Base-by-base conservation (phyloP, 2,888 invertebrate genomes). In the Hemistola chrysoprasaria region DNA sequence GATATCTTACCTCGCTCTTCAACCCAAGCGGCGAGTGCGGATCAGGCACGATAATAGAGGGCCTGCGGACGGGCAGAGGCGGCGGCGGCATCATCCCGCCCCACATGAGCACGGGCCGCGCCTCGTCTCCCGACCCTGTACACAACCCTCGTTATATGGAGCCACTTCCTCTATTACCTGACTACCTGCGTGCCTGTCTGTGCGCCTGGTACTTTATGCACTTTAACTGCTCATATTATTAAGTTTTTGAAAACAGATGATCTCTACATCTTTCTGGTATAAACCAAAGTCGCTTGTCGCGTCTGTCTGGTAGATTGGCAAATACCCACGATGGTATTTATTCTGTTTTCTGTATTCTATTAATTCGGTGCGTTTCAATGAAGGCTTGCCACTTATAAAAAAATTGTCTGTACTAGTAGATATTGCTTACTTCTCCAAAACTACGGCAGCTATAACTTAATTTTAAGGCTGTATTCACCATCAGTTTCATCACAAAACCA, bases 41-140 rank as follows among this genome's bases (percentile, higher is more conserved):
- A 57, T 92, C 92, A 11, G 91, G 91, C 38, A 91, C 71, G 28
- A 92, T 90, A 56, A 90, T 62, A 11, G 94, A 92, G 21, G 93
- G 90, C 3, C 94, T 86, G 9, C 94, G 90, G 48, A 91, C 90
- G 21, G 93, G 90, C 59, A 91, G 83, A 43, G 93, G 90, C 92
- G 65, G 92, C 91, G 57, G 92, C 75, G 90, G 74, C 76, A 68
- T 76, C 69, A 62, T 91, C 33, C 62, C 67, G 22, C 73, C 77
- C 83, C 84, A 84, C 70, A 74, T 51, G 41, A 77, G 58, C 47
- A 73, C 68, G 10, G 77, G 78, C 22, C 78, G 67, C 43, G 74
- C 67, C 8, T 75, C 81, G 9, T 78, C 81, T 37, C 62, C 68
- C 44, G 32, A 26, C 6, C 71, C 69, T 77, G 66, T 43, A 11